These are phyloP conservation scores for Hippopotamus amphibius DNA, from an alignment of 2,113 vertebrate species.

Conservation along the genomic window DNA sequence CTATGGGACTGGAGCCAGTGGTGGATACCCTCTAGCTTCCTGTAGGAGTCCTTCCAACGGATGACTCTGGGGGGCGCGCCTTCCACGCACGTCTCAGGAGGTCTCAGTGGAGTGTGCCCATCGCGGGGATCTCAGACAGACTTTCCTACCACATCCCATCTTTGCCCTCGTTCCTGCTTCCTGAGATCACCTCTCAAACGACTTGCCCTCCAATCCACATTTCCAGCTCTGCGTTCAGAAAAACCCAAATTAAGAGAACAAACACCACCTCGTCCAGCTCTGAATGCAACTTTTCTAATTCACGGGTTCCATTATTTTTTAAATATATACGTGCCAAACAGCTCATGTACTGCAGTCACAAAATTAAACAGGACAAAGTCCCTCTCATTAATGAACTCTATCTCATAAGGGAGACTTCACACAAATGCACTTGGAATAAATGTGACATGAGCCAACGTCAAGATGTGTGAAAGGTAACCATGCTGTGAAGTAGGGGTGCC, in stretches of 20 bases:
- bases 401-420: neutral
- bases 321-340: conserved; percentile 22
- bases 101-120: neutral
- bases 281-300: conserved; percentile 1
- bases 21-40: neutral
- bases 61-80: neutral
- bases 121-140: fast-evolving
- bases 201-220: neutral
- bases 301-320: neutral
- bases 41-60: neutral
- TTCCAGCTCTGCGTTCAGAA: neutral
- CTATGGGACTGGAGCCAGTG: fast-evolving
- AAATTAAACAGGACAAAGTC: neutral
- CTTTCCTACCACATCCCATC: neutral
- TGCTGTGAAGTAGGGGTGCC: neutral
- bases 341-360: neutral
- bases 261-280: neutral
- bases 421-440: neutral
- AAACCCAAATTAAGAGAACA: neutral
- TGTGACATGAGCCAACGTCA: neutral
- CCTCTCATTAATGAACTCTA: neutral
- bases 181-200: neutral
- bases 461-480: no score
- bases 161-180: neutral
- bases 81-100: neutral